Conservation (phyloP, 2,888 invertebrate genomes). For the Junonia oenone region DNA sequence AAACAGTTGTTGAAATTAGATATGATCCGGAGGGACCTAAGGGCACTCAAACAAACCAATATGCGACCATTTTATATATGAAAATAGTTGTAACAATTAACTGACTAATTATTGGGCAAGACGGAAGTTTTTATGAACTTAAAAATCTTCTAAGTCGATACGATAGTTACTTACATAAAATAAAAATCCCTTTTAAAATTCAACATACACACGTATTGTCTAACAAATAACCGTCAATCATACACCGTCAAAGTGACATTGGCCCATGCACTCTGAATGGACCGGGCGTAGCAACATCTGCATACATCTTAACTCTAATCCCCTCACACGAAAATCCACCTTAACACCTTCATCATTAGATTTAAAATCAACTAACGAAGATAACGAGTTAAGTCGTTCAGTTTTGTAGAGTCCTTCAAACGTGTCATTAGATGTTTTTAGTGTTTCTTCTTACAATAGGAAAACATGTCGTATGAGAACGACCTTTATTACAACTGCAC, state of each 20-base stretch:
- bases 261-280: conserved; percentile 34
- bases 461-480: conserved; percentile 34
- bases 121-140: too few species aligned
- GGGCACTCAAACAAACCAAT: too few species aligned
- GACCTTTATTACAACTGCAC: conserved; percentile 38
- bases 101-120: too few species aligned
- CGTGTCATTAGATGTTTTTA: conserved; percentile 33
- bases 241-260: conserved; percentile 38
- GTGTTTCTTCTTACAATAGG: conserved; percentile 32
- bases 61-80: too few species aligned
- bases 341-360: background rate
- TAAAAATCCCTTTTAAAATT: conserved; percentile 10
- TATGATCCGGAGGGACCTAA: too few species aligned
- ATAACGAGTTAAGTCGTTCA: conserved; percentile 6
- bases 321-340: conserved; percentile 13
- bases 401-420: conserved; percentile 20
- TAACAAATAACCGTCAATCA: conserved; percentile 32
- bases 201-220: background rate
- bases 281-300: conserved; percentile 30
- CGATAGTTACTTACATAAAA: background rate
- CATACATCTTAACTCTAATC: conserved; percentile 28
- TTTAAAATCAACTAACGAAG: conserved; percentile 19
- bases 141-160: background rate
- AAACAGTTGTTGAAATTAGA: too few species aligned
- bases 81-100: too few species aligned